Base-by-base conservation (phyloP, 1,140 invertebrate genomes). In the Vollenhovia emeryi region DNA sequence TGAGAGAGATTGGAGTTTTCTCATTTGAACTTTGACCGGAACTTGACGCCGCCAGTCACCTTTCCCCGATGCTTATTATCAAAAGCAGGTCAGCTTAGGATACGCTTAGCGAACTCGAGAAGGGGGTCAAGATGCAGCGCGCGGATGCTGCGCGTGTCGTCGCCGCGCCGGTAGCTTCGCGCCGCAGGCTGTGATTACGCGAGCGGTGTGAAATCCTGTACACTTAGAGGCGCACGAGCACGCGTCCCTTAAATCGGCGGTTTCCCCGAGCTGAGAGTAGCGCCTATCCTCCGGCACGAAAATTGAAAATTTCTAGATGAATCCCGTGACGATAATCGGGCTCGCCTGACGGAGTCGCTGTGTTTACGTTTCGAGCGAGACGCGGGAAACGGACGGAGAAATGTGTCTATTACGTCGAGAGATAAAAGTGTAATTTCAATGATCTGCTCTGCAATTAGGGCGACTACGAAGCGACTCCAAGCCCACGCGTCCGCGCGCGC, bases 251-350 rank as follows among this genome's bases (percentile, higher is more conserved):
- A 45, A 84, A 76, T 84, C 86, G 59, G 45, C 33, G 62, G 69
- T 62, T 86, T 74, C 40, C 40, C 27, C 5, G 9, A 55, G 33
- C 55, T n/a, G n/a, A 62, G 69, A 62, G 45, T 18, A 45, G 43
- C 55, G 36, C 40, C 55, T 57, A 74, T 68, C 18, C 15, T 76
- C 30, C 62, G 27, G 21, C 64, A 71, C 27, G 55, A 78, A 76
- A 84, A 84, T 88, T 84, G 79, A 87, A 88, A 87, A 84, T 55
- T 59, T 18, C 48, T 45, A 30, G 60, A 24, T 40, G 15, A 74
- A 15, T 64, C 11, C n/a, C 30, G n/a, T 33, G 30, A 30, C 30
- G 50, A 83, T 75, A 69, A 40, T 50, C 7, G 21, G n/a, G 15
- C 7, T 21, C 15, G 9, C 15, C 6, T 21, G 27, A 15, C 21